phyloP scores from a whole-genome alignment of 1,140 invertebrate genomes.

The Amyelois transitella region DNA sequence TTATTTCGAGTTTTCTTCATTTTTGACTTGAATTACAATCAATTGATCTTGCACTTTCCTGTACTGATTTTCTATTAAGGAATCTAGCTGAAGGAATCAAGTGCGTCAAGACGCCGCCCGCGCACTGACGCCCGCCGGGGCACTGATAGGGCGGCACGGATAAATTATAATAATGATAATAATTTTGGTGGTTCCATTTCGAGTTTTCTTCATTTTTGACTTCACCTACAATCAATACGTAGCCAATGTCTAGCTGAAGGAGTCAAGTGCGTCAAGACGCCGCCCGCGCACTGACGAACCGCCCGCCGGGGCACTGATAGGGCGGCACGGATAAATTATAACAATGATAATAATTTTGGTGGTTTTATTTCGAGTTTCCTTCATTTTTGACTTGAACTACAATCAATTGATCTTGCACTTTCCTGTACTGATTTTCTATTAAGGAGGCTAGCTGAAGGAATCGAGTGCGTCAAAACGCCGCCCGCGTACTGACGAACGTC shows the following conservation, averaged over 20 bases:
- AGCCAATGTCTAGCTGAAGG: no score
- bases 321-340: slow-evolving; percentile 46
- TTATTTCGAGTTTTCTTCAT: no score
- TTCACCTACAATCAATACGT: no score
- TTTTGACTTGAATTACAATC: no score
- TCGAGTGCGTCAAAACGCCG: slow-evolving; percentile 75
- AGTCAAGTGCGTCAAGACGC: slow-evolving; percentile 76
- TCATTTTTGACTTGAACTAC: no score
- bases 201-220: no score
- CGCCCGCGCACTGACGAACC: slow-evolving; percentile 70
- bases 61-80: no score
- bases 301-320: slow-evolving; percentile 20
- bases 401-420: no score
- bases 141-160: slow-evolving; percentile 46
- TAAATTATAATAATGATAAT: slow-evolving; percentile 30
- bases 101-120: slow-evolving; percentile 73
- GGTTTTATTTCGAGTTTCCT: no score
- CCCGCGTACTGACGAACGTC: slow-evolving; percentile 72
- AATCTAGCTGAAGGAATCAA: slow-evolving; percentile 77
- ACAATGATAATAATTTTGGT: slow-evolving; percentile 14
- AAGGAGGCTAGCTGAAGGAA: no score
- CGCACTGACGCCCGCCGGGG: slow-evolving; percentile 70
- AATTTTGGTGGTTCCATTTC: neutral
- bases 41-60: no score
- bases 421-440: no score